Conservation (phyloP, 2,113 vertebrate genomes). For the Gymnorhina tibicen region DNA sequence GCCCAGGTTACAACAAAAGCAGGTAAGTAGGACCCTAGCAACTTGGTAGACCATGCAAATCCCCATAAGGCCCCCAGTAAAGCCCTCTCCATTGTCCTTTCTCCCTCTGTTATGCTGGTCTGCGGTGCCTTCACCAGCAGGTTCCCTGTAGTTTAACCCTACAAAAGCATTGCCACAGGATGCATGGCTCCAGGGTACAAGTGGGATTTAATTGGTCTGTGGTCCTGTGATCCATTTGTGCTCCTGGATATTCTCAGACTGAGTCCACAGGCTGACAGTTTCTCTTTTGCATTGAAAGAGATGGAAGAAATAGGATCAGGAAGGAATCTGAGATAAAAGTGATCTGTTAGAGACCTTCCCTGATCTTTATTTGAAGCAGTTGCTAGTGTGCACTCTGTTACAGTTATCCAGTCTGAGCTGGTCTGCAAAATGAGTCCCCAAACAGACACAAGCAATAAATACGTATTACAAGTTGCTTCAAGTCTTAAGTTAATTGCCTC, state of each 20-base stretch:
- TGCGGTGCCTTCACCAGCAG: not conserved
- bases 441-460: not conserved
- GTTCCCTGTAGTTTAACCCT: not conserved
- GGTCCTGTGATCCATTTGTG: not conserved
- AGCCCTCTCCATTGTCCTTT: not conserved
- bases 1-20: constrained; percentile 88
- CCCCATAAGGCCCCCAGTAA: not conserved
- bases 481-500: not conserved
- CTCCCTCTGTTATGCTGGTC: not conserved
- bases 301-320: not conserved
- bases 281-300: not conserved
- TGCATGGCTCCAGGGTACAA: not conserved
- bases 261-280: not conserved
- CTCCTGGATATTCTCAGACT: not conserved
- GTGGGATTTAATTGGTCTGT: not conserved
- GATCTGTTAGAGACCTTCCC: not conserved
- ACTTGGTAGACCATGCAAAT: not conserved
- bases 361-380: not conserved
- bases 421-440: not conserved
- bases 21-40: constrained; percentile 58
- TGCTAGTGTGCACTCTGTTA: not conserved
- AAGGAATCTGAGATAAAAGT: not conserved
- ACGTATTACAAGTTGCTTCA: not conserved
- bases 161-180: not conserved
- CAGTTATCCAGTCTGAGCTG: not conserved